A percentile compares a stretch with the other conserved stretches of the same genome.
Evolutionary conservation across 1,140 invertebrate species (phyloP).

Genomic region (Bathynomus jamesi): DNA sequence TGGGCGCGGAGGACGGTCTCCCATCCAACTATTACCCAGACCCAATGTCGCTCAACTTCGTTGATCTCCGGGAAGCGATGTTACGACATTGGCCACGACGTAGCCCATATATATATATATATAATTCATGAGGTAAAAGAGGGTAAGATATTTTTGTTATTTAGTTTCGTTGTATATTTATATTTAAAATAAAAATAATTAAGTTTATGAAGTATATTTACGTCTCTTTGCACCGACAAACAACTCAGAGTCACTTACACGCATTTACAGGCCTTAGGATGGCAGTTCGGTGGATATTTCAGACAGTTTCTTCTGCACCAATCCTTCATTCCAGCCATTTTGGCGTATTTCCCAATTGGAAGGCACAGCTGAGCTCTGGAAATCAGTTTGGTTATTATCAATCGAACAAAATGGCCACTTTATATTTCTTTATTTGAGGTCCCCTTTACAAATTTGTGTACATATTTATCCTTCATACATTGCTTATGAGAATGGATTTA

Average conservation of each 20-base stretch:
- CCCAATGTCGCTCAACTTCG: too few relatives aligned
- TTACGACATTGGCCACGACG: too few relatives aligned
- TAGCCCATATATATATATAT: background rate
- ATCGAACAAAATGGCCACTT: background rate
- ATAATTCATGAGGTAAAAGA: background rate
- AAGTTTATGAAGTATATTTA: background rate
- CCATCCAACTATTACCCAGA: too few relatives aligned
- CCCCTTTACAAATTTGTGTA: background rate
- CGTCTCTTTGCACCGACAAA: background rate
- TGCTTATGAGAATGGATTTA: background rate
- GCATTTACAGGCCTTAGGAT: constrained; percentile 60
- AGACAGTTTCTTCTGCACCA: constrained; percentile 79
- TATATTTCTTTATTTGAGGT: background rate
- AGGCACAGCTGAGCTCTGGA: constrained; percentile 27
- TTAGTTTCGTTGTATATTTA: background rate
- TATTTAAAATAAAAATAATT: too few relatives aligned
- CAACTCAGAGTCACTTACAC: constrained; percentile 58
- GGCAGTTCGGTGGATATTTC: constrained; percentile 70
- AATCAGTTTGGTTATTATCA: background rate
- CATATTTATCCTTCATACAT: background rate
- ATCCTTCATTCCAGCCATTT: background rate
- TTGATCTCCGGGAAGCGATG: too few relatives aligned
- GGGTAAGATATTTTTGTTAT: background rate
- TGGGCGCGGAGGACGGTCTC: too few relatives aligned
- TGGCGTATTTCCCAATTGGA: background rate